Evolutionary conservation across 2,888 invertebrate genomes (phyloP), one percentile per base, ranked within the genome.

Genomic region (Horisme vitalbata): DNA sequence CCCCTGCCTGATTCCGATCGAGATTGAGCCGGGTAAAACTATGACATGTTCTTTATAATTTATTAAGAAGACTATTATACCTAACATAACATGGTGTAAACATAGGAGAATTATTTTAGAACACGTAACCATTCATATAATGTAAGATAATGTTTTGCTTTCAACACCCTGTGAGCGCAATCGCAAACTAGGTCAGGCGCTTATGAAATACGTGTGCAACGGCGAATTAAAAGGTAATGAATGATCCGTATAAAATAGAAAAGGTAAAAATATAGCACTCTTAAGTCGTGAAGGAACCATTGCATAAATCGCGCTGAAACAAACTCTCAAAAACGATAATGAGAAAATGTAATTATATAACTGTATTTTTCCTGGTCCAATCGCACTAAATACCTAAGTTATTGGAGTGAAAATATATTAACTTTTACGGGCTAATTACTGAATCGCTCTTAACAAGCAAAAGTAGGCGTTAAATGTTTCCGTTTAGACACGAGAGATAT

Each of bases 131-230:
- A 52, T 53, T 49, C 47, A 41, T 45, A 50, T 30, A 44, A 43
- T 34, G n/a, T n/a, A n/a, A 57, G 33, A 43, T 45, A 52, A 61
- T 56, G 45, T 59, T 55, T 57, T 32, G 54, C 52, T 63, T 65
- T 55, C 57, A 58, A 52, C 62, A 55, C 31, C n/a, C 1, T 31
- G 48, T 49, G 59, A 73, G 58, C 63, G 71, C 68, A 72, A 73
- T 67, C 50, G 55, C 63, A 65, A 83, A 75, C 65, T 71, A 58
- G 72, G 76, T 71, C 74, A 75, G 64, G 49, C 61, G 61, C 52
- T 62, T 61, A 59, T 33, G 28, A 38, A 32, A 30, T 39, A 50
- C 31, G 43, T 39, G 34, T 58, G 62, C 58, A 65, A 62, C 49
- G 46, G 50, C 46, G 23, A 54, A 41, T 35, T 59, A 59, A 59